Evolutionary conservation across 2,797 vertebrate genomes (phyloP), one percentile per base, ranked within the genome.

Genomic region (Acomys russatus): DNA sequence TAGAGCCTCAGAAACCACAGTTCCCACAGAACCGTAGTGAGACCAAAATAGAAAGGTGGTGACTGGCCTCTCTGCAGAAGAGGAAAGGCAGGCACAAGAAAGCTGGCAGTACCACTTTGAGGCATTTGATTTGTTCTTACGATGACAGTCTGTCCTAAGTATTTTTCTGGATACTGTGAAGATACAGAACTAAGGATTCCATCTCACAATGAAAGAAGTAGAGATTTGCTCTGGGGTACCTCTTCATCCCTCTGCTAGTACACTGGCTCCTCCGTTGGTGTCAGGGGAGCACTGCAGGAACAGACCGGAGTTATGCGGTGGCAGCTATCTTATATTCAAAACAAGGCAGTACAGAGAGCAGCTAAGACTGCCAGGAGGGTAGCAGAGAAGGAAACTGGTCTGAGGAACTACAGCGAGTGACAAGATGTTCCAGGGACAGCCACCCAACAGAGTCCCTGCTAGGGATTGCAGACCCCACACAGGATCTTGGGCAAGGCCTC

Each of bases 1-100:
- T 98, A 95, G 87, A 78, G 85, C 96, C 96, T 97, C 91, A 66
- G 96, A 98, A 98, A 98, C 93, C 51, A 92, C 92, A 91, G 74
- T 95, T 98, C 97, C 86, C 93, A 93, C 85, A 96, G 91, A 97
- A 92, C 71, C 98, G 38, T 95, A 97, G 1, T 82, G 94, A 96
- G 90, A 95, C 96, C 97, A 63, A 97, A 98, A 97, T 59, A 97
- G 93, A 95, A 96, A 91, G 87, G 88, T 95, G 97, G 95, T 98
- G 92, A 82, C 97, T 91, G 97, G 93, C 76, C 91, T 96, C 49
- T 92, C 68, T 70, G 54, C 94, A 94, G 88, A 98, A 88, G 80
- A 97, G 96, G 94, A 96, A 83, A 96, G 61, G 71, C 93, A 96
- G 91, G 89, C 93, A 38, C 74, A 89, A 96, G 91, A 93, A 49